A percentile compares a stretch with the other conserved stretches of the same genome.
Conservation (phyloP, 2,113 vertebrate genomes). For the Alligator sinensis region DNA sequence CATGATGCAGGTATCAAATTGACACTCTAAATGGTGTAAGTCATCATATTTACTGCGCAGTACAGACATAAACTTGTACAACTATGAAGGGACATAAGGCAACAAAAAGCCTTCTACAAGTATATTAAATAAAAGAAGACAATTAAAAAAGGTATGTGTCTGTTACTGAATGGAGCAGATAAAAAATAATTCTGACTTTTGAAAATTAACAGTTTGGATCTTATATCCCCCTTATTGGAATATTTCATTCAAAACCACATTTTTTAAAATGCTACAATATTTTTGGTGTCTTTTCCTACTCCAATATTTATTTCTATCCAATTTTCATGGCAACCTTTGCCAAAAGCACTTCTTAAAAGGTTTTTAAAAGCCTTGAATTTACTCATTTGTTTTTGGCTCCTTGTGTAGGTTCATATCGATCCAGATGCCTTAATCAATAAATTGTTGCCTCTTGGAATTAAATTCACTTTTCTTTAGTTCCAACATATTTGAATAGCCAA, state of each 20-base stretch:
- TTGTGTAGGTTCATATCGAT: conserved; percentile 1
- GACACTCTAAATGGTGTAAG: no score
- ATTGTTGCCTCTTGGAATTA: conserved; percentile 35
- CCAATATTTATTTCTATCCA: neutral
- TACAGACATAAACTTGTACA: no score
- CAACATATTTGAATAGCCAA: conserved; percentile 21
- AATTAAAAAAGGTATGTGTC: neutral
- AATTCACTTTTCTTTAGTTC: neutral
- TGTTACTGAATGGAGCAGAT: neutral
- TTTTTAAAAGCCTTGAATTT: conserved; percentile 36
- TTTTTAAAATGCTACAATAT: neutral
- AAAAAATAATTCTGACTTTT: neutral
- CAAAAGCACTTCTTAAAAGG: conserved; percentile 7
- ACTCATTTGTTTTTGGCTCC: conserved; percentile 44
- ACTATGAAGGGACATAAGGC: no score
- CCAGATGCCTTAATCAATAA: conserved; percentile 54
- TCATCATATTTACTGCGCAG: no score
- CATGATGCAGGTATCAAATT: no score
- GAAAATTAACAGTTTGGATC: neutral
- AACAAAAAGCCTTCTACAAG: no score
- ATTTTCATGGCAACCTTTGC: neutral
- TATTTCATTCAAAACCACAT: neutral
- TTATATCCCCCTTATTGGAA: neutral
- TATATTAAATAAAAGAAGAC: no score
- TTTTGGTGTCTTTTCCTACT: neutral